Conservation (phyloP, 2,888 invertebrate genomes). For the Lumbricus terrestris region DNA sequence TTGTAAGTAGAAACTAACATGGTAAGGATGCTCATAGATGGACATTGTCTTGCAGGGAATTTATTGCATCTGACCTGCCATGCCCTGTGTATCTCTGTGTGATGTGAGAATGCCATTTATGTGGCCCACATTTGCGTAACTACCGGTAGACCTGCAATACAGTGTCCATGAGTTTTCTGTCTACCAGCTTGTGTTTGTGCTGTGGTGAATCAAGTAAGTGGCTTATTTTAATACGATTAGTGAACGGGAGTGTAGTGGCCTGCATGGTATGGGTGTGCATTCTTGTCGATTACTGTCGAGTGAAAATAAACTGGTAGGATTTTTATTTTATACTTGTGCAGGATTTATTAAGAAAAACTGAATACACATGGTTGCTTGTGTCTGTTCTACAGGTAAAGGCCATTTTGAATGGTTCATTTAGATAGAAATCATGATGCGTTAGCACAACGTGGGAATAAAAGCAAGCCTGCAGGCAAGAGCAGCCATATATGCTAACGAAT, state of each 20-base stretch:
- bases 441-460: no score
- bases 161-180: not conserved
- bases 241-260: not conserved
- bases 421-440: no score
- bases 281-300: not conserved
- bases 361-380: not conserved
- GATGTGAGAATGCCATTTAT: not conserved
- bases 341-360: not conserved
- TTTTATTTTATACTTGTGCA: not conserved
- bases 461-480: no score
- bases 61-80: not conserved
- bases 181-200: not conserved
- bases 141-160: not conserved
- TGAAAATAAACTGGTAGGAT: not conserved
- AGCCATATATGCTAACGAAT: no score
- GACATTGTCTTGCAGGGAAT: slow-evolving; percentile 3
- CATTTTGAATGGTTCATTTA: no score
- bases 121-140: not conserved
- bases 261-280: not conserved
- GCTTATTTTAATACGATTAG: not conserved
- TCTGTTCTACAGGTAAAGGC: no score
- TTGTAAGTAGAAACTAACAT: not conserved
- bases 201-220: not conserved
- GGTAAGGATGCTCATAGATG: not conserved
- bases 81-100: not conserved